These are phyloP conservation scores for Bufo bufo DNA, from an alignment of 2,113 vertebrate species.

Conservation along the genomic window DNA sequence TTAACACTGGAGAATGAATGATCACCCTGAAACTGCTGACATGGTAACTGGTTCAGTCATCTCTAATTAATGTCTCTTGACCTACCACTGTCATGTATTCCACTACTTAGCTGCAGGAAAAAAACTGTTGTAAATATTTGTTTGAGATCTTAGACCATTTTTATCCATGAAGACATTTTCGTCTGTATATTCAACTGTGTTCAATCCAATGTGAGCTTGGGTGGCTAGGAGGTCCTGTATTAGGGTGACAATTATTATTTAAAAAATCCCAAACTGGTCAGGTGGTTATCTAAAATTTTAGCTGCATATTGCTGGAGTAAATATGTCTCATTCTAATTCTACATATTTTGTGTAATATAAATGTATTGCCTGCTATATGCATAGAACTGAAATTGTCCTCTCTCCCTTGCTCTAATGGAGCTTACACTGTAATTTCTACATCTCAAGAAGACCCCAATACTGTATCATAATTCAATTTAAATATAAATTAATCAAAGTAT, in stretches of 20 bases:
- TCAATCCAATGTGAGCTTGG: neutral
- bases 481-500: no score
- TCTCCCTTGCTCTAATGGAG: no score
- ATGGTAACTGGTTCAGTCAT: constrained; percentile 43
- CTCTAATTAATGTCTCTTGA: constrained; percentile 31
- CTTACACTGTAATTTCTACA: no score
- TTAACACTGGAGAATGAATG: constrained; percentile 6
- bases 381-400: no score
- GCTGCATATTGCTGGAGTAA: neutral
- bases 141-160: neutral
- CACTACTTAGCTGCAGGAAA: constrained; percentile 25
- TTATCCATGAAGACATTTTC: neutral
- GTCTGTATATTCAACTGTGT: neutral
- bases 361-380: no score
- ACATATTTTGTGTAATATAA: no score
- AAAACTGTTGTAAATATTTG: neutral
- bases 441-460: no score
- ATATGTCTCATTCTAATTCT: neutral
- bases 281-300: neutral
- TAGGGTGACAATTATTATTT: neutral
- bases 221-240: neutral
- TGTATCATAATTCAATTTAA: no score
- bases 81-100: constrained; percentile 24
- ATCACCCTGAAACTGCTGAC: constrained; percentile 26
- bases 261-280: neutral